Evolutionary conservation across 2,113 vertebrate species (phyloP).

Genomic region (Trematocara zebra): DNA sequence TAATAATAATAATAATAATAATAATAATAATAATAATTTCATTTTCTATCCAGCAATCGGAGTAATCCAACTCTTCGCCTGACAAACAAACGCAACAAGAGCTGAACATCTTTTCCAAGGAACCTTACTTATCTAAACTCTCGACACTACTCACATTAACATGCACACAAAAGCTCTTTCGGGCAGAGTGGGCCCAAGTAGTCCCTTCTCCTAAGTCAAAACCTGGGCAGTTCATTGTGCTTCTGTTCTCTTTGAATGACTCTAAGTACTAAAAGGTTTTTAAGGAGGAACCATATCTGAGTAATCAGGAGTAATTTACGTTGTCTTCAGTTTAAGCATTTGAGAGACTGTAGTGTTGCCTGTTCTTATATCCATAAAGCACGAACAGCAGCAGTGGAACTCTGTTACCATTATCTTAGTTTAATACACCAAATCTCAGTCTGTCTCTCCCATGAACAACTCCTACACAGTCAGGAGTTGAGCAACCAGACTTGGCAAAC

Average conservation of each 20-base stretch:
- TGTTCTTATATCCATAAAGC: not conserved
- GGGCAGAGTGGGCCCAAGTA: not conserved
- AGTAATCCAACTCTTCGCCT: not conserved
- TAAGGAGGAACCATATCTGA: not conserved
- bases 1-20: fast-evolving
- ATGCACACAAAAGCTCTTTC: conserved; percentile 27
- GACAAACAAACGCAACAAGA: not conserved
- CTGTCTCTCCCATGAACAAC: not conserved
- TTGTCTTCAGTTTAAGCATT: not conserved
- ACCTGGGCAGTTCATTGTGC: not conserved
- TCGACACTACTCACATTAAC: conserved; percentile 19
- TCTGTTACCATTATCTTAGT: not conserved
- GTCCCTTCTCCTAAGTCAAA: not conserved
- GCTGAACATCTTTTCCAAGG: conserved; percentile 7
- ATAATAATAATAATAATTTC: not conserved
- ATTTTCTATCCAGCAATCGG: not conserved
- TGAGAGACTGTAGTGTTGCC: not conserved
- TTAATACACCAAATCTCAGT: not conserved
- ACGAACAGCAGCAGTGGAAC: not conserved
- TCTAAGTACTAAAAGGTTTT: conserved; percentile 1
- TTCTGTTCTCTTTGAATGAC: not conserved
- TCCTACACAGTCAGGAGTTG: not conserved
- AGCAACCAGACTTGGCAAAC: not conserved
- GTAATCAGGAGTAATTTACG: conserved; percentile 21
- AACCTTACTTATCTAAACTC: conserved; percentile 1